Percentiles rank a stretch among this genome's conserved stretches.
phyloP scores from a whole-genome alignment of 2,113 vertebrate genomes.

The Centropus unirufus region DNA sequence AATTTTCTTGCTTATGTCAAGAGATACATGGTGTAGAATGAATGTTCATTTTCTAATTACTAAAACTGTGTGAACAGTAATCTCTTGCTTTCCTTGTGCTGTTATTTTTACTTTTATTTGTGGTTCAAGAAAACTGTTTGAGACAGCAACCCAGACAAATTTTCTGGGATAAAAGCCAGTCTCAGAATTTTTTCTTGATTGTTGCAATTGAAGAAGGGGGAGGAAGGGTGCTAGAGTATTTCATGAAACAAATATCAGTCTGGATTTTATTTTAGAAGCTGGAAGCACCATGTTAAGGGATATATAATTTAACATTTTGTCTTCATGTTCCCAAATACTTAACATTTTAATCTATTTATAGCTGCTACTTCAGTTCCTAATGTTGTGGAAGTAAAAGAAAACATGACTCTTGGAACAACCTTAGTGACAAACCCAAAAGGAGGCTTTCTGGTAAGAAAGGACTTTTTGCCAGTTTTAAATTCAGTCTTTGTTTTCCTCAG shows the following conservation, averaged over 20 bases:
- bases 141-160: slow-evolving; percentile 59
- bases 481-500: not conserved
- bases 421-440: slow-evolving; percentile 92
- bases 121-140: slow-evolving; percentile 62
- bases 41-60: slow-evolving; percentile 14
- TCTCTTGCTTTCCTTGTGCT: not conserved
- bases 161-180: slow-evolving; percentile 71
- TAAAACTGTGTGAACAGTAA: slow-evolving; percentile 5
- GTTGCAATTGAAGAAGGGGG: slow-evolving; percentile 18
- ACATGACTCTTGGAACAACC: slow-evolving; percentile 97
- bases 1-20: not conserved
- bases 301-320: slow-evolving; percentile 57
- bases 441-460: slow-evolving; percentile 93
- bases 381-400: slow-evolving; percentile 93
- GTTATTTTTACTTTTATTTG: slow-evolving; percentile 45
- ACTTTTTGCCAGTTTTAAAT: slow-evolving; percentile 1
- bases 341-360: slow-evolving; percentile 74
- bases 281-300: slow-evolving; percentile 23
- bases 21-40: not conserved
- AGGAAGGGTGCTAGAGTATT: slow-evolving; percentile 49
- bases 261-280: slow-evolving; percentile 48
- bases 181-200: slow-evolving; percentile 29
- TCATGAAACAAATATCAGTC: slow-evolving; percentile 33
- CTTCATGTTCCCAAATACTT: slow-evolving; percentile 52
- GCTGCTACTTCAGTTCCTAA: slow-evolving; percentile 88